phyloP scores from a whole-genome alignment of 2,888 invertebrate species.

The Drepana falcataria region DNA sequence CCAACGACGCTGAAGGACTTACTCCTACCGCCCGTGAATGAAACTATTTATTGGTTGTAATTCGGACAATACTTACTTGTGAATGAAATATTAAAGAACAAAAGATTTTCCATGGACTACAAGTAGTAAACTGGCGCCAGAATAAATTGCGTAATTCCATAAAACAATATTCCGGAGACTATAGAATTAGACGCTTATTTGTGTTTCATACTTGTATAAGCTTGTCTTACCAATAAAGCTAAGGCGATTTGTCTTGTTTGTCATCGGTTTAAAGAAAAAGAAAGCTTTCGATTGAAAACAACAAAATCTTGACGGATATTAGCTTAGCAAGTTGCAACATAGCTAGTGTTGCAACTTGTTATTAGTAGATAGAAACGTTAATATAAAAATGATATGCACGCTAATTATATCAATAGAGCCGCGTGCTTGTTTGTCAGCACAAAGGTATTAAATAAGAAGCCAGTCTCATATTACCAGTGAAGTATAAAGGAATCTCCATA shows the following conservation, averaged over 20 bases:
- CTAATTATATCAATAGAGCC: no score
- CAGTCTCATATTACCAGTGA: no score
- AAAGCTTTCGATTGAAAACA: background rate
- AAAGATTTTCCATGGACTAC: constrained; percentile 25
- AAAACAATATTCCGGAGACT: constrained; percentile 7
- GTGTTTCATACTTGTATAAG: no score
- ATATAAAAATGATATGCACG: no score
- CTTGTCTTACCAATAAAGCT: background rate
- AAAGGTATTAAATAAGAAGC: no score
- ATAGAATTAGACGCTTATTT: background rate
- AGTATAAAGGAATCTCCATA: no score
- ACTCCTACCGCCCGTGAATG: constrained; percentile 34
- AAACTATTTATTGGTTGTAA: constrained; percentile 53
- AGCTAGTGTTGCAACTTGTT: no score
- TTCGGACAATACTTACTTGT: constrained; percentile 42
- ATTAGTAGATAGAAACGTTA: no score
- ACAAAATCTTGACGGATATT: no score
- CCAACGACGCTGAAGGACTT: constrained; percentile 11
- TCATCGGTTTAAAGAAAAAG: background rate
- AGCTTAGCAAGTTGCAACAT: no score
- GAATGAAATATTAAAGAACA: constrained; percentile 52
- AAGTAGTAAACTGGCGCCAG: constrained; percentile 40
- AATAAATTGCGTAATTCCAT: constrained; percentile 24
- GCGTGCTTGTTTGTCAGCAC: no score
- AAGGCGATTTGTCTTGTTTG: background rate